These are phyloP conservation scores for Drosophila setifemur DNA, from an alignment of 1,140 invertebrate species.

Conservation along the genomic window DNA sequence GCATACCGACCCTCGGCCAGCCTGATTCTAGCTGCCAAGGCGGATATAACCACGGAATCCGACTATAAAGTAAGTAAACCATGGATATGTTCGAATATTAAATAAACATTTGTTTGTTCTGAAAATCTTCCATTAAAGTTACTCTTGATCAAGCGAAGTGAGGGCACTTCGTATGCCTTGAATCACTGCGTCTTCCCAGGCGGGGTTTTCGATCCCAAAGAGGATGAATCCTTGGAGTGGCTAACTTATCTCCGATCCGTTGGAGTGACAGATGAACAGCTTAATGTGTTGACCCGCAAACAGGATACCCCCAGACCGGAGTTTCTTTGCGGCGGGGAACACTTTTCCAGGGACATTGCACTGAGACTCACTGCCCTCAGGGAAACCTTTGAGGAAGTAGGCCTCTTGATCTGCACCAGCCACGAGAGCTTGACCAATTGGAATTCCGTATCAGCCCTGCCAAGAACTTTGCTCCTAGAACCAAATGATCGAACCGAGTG, in stretches of 20 bases:
- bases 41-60: conserved; percentile 30
- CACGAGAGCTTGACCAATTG: not conserved
- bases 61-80: conserved; percentile 50
- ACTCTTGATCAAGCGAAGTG: conserved; percentile 87
- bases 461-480: conserved; percentile 13
- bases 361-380: conserved; percentile 92
- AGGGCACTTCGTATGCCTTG: conserved; percentile 87
- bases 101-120: not conserved
- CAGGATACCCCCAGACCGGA: conserved; percentile 40
- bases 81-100: not conserved
- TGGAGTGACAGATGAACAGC: conserved; percentile 84
- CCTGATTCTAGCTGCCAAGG: conserved; percentile 76
- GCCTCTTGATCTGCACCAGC: conserved; percentile 87
- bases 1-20: conserved; percentile 77
- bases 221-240: conserved; percentile 89
- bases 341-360: conserved; percentile 86
- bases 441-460: not conserved
- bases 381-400: conserved; percentile 96
- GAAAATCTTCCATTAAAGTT: conserved; percentile 83
- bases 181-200: conserved; percentile 92
- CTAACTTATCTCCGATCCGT: conserved; percentile 86
- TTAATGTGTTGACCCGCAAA: conserved; percentile 84
- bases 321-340: conserved; percentile 15
- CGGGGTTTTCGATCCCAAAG: conserved; percentile 86
- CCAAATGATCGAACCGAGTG: conserved; percentile 49